Percentiles rank a stretch among this genome's conserved stretches.
phyloP scores from a whole-genome alignment of 2,797 vertebrate genomes.

The Pangasius mekongensis region DNA sequence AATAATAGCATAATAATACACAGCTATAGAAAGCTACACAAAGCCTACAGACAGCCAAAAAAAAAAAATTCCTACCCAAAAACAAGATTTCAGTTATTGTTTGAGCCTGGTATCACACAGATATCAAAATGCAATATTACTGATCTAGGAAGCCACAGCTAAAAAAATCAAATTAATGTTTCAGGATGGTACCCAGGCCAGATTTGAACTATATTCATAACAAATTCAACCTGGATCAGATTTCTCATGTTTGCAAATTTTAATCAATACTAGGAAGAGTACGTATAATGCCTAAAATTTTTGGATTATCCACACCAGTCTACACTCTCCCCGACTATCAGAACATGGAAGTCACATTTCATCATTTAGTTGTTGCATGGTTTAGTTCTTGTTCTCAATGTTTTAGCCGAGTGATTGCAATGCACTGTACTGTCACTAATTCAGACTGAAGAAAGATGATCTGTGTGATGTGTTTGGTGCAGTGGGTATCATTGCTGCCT shows the following conservation, averaged over 20 bases:
- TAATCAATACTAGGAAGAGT: background rate
- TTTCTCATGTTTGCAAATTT: background rate
- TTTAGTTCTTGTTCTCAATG: background rate
- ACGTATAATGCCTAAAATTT: background rate
- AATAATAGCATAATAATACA: background rate
- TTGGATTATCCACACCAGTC: background rate
- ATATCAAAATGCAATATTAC: background rate
- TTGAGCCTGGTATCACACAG: background rate
- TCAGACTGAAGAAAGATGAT: background rate
- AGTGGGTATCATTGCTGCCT: conserved; percentile 2
- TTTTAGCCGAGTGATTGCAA: background rate
- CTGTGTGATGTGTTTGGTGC: background rate
- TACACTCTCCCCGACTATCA: background rate
- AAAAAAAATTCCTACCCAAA: background rate
- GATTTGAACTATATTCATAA: background rate
- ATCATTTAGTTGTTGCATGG: background rate
- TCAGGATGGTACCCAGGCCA: background rate
- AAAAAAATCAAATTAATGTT: background rate
- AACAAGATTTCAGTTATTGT: background rate
- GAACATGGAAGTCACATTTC: background rate
- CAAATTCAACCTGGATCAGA: background rate
- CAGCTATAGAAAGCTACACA: background rate
- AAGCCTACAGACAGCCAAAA: background rate
- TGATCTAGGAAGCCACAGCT: background rate
- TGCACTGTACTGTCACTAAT: too few relatives aligned